Evolutionary conservation across 2,113 vertebrate species (phyloP).

Genomic region (Acrocephalus kingi): DNA sequence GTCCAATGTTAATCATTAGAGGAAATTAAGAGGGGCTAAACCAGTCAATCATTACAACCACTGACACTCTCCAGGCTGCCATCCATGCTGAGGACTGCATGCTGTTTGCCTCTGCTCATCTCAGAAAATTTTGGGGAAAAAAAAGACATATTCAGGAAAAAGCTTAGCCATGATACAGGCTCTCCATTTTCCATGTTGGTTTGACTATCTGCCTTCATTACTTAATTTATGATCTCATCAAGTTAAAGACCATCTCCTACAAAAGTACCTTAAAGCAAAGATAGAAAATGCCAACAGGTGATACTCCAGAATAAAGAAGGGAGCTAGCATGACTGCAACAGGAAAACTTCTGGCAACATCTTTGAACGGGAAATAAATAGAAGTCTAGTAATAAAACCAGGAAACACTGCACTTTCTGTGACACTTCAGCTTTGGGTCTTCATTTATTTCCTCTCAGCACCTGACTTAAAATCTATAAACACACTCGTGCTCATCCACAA

Average conservation of each 20-base stretch:
- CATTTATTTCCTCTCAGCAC: background rate
- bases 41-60: background rate
- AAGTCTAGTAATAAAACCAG: background rate
- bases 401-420: background rate
- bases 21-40: background rate
- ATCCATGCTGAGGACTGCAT: fast-evolving
- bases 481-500: background rate
- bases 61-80: background rate
- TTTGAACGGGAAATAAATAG: background rate
- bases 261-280: background rate
- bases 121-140: background rate
- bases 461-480: background rate
- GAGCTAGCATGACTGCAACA: background rate
- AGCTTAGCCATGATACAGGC: background rate
- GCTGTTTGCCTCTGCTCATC: background rate
- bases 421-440: background rate
- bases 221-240: background rate
- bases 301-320: background rate
- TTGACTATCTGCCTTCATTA: background rate
- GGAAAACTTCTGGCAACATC: background rate
- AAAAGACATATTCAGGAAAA: background rate
- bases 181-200: background rate
- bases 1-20: background rate
- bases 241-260: background rate
- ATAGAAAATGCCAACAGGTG: background rate